phyloP scores from a whole-genome alignment of 2,888 invertebrate species.

The Sepioteuthis lessoniana region DNA sequence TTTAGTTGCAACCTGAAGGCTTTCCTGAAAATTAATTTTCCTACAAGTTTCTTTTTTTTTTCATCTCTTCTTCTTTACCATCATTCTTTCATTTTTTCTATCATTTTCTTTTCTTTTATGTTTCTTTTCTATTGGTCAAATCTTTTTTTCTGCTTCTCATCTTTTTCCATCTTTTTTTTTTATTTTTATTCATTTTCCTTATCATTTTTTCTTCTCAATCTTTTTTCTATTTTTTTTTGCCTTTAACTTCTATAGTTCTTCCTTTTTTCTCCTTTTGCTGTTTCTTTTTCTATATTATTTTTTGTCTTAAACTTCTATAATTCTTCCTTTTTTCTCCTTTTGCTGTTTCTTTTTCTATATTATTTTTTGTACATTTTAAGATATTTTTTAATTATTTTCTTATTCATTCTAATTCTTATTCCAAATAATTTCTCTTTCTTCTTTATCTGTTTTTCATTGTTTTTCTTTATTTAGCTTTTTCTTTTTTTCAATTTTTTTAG shows the following conservation, averaged over 20 bases:
- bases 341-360: no score
- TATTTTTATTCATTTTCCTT: neutral
- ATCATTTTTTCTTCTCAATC: neutral
- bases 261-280: neutral
- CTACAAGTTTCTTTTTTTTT: neutral
- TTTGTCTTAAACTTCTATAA: no score
- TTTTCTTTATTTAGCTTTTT: neutral
- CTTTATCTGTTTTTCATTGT: neutral
- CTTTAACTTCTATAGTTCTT: neutral
- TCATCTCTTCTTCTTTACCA: neutral
- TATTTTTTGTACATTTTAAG: no score
- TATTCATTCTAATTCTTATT: no score
- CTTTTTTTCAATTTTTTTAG: neutral
- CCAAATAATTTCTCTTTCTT: no score
- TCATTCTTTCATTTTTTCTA: neutral
- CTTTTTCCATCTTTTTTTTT: no score
- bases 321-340: no score
- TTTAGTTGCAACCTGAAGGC: neutral
- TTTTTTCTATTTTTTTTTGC: no score
- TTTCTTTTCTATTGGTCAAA: neutral
- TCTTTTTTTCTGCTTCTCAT: neutral
- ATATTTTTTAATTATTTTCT: no score
- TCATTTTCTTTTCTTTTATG: neutral
- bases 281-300: neutral
- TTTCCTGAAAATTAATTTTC: constrained; percentile 8